phyloP scores from a whole-genome alignment of 2,113 vertebrate genomes.

The Anas platyrhynchos region DNA sequence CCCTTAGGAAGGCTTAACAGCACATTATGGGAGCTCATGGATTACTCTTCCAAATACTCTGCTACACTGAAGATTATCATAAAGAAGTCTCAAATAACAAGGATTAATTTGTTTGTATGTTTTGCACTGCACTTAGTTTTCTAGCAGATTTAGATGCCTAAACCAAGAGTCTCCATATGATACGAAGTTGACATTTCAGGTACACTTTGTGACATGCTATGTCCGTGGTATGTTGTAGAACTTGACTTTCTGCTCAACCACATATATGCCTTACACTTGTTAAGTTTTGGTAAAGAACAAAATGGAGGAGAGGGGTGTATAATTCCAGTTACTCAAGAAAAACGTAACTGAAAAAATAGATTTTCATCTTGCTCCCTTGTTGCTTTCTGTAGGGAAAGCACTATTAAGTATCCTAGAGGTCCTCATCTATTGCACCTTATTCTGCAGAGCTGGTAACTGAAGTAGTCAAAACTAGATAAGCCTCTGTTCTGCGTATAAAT shows the following conservation, averaged over 20 bases:
- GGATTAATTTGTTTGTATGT: background rate
- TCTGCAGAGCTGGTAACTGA: background rate
- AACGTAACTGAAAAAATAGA: background rate
- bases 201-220: background rate
- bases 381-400: background rate
- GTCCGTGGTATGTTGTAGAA: fast-evolving
- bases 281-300: background rate
- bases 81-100: background rate
- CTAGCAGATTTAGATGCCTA: too few relatives aligned
- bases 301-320: fast-evolving
- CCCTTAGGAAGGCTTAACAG: background rate
- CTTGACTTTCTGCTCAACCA: background rate
- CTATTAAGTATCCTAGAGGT: background rate
- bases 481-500: background rate
- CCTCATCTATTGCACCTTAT: background rate
- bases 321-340: background rate
- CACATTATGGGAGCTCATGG: background rate
- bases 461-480: background rate
- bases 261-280: background rate
- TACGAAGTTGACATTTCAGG: background rate
- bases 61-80: background rate
- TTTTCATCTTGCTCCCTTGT: background rate
- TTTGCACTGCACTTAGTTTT: background rate
- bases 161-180: background rate
- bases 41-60: background rate